Percentiles rank a stretch among this genome's conserved stretches.
These are phyloP conservation scores for Ligdia adustata DNA, from an alignment of 2,888 invertebrate species.

Conservation along the genomic window DNA sequence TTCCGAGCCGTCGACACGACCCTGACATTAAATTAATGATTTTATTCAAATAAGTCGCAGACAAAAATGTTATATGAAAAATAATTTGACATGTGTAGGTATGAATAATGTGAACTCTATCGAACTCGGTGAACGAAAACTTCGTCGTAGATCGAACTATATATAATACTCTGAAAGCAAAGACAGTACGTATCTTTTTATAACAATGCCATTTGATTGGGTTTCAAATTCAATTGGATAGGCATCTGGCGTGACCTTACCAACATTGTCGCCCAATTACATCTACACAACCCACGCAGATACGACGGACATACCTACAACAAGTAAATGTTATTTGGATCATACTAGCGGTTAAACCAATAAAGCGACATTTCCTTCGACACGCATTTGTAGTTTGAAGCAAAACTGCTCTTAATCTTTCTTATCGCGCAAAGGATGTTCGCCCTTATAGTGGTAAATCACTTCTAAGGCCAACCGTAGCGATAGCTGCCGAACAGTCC, in stretches of 20 bases:
- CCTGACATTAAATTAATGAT: slow-evolving; percentile 23
- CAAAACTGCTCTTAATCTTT: slow-evolving; percentile 1
- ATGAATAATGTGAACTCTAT: too few relatives aligned
- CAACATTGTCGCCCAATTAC: slow-evolving; percentile 5
- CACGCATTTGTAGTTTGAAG: slow-evolving; percentile 1
- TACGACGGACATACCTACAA: background rate
- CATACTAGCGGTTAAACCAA: too few relatives aligned
- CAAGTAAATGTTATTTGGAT: too few relatives aligned
- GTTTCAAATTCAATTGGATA: slow-evolving; percentile 10
- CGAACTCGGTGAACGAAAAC: too few relatives aligned
- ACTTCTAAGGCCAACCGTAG: background rate
- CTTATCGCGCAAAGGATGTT: background rate
- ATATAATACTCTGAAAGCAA: background rate
- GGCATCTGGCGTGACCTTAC: slow-evolving; percentile 8
- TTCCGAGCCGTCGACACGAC: slow-evolving; percentile 19
- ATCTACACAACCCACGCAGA: slow-evolving; percentile 9
- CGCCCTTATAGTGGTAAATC: slow-evolving; percentile 1
- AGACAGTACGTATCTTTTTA: background rate
- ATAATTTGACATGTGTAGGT: too few relatives aligned
- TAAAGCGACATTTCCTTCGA: background rate
- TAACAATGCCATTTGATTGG: slow-evolving; percentile 6
- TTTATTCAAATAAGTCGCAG: slow-evolving; percentile 23
- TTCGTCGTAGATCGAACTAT: too few relatives aligned
- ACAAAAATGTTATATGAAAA: slow-evolving; percentile 16
- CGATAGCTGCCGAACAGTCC: slow-evolving; percentile 11